Evolutionary conservation across 2,113 vertebrate species (phyloP), one percentile per base, ranked within the genome.

Genomic region (Callocephalon fimbriatum): DNA sequence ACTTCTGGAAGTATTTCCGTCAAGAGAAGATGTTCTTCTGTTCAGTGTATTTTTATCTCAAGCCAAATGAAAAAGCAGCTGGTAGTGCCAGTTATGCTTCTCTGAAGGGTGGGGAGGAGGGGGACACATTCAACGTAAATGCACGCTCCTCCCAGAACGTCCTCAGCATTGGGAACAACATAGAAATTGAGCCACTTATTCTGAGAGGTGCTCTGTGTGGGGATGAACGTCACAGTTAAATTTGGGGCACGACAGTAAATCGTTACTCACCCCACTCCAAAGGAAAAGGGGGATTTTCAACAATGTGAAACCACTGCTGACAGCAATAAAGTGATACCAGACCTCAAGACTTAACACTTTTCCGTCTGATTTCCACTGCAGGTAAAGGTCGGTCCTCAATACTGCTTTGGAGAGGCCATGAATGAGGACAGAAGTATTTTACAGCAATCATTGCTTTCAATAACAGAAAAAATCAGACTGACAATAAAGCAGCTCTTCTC

Each of bases 31-130:
- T 96, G 93, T 95, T 92, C 83, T 93, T 86, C 75, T 90, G 93
- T 97, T 97, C 73, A 27, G 96, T 74, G 78, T 96, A 95, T 96
- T 97, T 96, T 97, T 97, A 97, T 95, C 96, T 48, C 90, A 9
- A 94, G 85, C 32, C 95, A 95, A 96, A 94, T 32, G 90, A 96
- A 96, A 95, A 96, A 86, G 95, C 96, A 97, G 96, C 95, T 97
- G 96, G 96, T 93, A 96, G 94, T 96, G 96, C 95, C 96, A 96
- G 91, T 97, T 97, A 96, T 95, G 88, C 83, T 58, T n/a, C 94
- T 86, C 17, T 3, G 63, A 90, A 86, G 77, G 86, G 50, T 80
- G 83, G 88, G 94, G 82, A 95, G 91, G 91, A 87, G 89, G 91
- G 95, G 89, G 93, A 90, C 93, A 83, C 82, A 35, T 75, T 62